Conservation (phyloP, 2,888 invertebrate genomes). For the Yponomeuta malinellus region DNA sequence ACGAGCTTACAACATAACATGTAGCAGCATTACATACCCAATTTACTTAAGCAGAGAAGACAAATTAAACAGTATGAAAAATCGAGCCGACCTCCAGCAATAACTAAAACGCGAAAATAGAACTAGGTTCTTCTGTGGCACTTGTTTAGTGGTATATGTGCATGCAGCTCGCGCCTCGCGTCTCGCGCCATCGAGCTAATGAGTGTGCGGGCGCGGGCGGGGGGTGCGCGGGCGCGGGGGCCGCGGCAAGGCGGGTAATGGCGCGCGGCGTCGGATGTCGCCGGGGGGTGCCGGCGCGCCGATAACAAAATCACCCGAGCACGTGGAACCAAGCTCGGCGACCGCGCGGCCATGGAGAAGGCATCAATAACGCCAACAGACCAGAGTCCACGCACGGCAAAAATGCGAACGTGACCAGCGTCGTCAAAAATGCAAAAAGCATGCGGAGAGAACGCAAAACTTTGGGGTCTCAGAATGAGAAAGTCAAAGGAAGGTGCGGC, state of each 20-base stretch:
- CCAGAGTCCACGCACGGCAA: not conserved
- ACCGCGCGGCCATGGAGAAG: not conserved
- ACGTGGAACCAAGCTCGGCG: not conserved
- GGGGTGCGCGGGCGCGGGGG: constrained; percentile 21
- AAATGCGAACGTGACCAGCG: not conserved
- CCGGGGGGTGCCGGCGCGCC: constrained; percentile 63
- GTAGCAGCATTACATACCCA: too few species aligned
- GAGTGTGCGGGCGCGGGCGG: constrained; percentile 36
- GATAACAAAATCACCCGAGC: constrained; percentile 53
- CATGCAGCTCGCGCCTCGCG: constrained; percentile 19
- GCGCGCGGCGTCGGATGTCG: constrained; percentile 70
- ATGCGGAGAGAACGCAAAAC: not conserved
- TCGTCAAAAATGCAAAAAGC: not conserved
- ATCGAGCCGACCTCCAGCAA: too few species aligned
- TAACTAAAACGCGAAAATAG: too few species aligned
- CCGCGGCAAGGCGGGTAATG: constrained; percentile 50
- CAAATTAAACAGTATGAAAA: too few species aligned
- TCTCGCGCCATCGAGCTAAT: constrained; percentile 59
- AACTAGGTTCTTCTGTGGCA: not conserved
- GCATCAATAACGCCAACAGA: not conserved
- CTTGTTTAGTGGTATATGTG: not conserved
- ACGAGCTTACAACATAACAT: too few species aligned
- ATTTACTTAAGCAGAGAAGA: too few species aligned
- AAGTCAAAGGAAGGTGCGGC: not conserved
- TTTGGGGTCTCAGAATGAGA: not conserved